Base-by-base conservation (phyloP, 2,797 vertebrate genomes). In the Lagorchestes hirsutus region DNA sequence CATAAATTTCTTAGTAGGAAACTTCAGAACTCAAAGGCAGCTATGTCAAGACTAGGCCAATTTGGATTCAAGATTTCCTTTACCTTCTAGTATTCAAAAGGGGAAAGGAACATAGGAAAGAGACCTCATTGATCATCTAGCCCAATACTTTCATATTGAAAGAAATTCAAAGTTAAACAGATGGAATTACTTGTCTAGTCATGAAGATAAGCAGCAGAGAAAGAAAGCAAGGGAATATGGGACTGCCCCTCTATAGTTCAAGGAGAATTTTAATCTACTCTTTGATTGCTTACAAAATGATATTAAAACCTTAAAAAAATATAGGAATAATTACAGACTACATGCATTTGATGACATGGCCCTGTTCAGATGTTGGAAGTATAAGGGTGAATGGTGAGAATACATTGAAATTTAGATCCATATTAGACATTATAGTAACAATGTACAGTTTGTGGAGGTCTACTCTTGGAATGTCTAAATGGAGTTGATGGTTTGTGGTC, bases 21-120 rank as follows among this genome's bases (percentile, higher is more conserved):
- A 92, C 56, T 67, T 40, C 50, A n/a, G 59, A 55, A 93, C 67
- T 54, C 31, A 54, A 90, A 92, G 90, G 58, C 67, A 22, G n/a
- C 12, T 52, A n/a, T 52, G 31, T 91, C 67, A 82, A 34, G 31
- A n/a, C 94, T 62, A 54, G 87, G 93, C 92, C 92, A 92, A 54
- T n/a, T 92, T 94, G 67, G 13, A 50, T 59, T 40, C 56, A 92
- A 87, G 0, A 31, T 54, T 55, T 58, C 62, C 94, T 90, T 40
- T 55, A 62, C 90, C 34, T 95, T 93, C 50, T 13, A 93, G 12
- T 82, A 55, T 46, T 87, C 40, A 87, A 11, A 46, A 87, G 10
- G 22, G 22, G 27, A 87, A 87, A 82, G 9, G n/a, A 87, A 24
- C 40, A 27, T 50, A 50, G 40, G 74, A 87, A 87, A 87, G 40